Evolutionary conservation across 2,888 invertebrate genomes (phyloP).

Genomic region (Mythimna vitellina): DNA sequence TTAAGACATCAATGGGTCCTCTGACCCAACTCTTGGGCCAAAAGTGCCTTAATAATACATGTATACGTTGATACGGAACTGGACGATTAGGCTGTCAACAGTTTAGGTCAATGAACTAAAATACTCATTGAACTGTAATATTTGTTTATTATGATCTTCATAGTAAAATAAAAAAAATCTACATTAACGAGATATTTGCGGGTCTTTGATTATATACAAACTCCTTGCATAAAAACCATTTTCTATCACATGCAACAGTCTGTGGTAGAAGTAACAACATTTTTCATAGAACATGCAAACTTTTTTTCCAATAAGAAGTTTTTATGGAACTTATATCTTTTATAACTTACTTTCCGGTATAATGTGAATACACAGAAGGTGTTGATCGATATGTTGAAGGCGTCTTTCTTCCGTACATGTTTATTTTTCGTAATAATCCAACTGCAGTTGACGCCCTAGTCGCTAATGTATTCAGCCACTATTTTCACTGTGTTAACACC

Average conservation of each 20-base stretch:
- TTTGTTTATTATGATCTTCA: neutral
- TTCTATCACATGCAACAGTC: conserved; percentile 4
- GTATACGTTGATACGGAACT: neutral
- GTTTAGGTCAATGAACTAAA: conserved; percentile 8
- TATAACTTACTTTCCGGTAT: conserved; percentile 92
- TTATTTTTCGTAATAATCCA: conserved; percentile 58
- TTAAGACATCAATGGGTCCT: no score
- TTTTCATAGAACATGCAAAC: neutral
- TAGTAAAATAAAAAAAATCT: neutral
- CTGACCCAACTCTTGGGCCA: neutral
- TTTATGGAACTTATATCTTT: conserved; percentile 12
- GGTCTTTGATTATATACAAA: conserved; percentile 6
- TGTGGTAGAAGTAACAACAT: conserved; percentile 1
- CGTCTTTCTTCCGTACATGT: conserved; percentile 94
- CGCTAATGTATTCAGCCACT: conserved; percentile 42
- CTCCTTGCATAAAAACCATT: conserved; percentile 1
- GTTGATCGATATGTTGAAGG: conserved; percentile 95
- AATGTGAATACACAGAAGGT: conserved; percentile 97
- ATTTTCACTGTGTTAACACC: conserved; percentile 32
- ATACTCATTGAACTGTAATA: neutral
- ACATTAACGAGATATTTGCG: neutral
- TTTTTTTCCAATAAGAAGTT: conserved; percentile 38
- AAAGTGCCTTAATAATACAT: neutral
- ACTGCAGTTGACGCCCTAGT: conserved; percentile 67
- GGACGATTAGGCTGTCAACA: conserved; percentile 3